Evolutionary conservation across 53 echinoderm and acorn worm genomes (phyloP).

Genomic region (Antedon mediterranea): DNA sequence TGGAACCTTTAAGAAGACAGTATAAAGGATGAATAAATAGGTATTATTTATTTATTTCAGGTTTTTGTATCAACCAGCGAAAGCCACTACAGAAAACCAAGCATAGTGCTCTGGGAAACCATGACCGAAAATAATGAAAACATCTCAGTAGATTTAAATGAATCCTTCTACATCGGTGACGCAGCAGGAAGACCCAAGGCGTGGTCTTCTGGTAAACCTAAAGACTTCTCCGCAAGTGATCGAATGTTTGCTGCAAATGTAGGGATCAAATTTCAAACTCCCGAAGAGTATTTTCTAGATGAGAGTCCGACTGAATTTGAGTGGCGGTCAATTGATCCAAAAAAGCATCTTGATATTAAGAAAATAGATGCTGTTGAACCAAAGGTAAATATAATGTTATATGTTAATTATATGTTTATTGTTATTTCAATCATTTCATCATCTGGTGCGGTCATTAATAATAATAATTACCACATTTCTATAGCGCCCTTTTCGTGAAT

Average conservation of each 20-base stretch:
- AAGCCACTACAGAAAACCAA: slow-evolving; percentile 65
- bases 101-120: slow-evolving; percentile 58
- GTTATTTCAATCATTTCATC: too few species aligned
- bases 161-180: slow-evolving; percentile 74
- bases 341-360: slow-evolving; percentile 23
- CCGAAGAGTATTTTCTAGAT: slow-evolving; percentile 65
- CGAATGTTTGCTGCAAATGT: slow-evolving; percentile 85
- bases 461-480: too few species aligned
- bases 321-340: slow-evolving; percentile 65
- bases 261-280: slow-evolving; percentile 60
- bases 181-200: slow-evolving; percentile 76
- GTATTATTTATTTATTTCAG: slow-evolving; percentile 11
- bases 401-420: too few species aligned
- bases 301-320: slow-evolving; percentile 48
- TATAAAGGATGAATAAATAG: too few species aligned
- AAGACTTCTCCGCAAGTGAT: slow-evolving; percentile 82
- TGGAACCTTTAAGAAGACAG: too few species aligned
- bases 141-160: slow-evolving; percentile 30
- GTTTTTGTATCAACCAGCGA: slow-evolving; percentile 70
- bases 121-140: slow-evolving; percentile 55
- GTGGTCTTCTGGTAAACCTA: slow-evolving; percentile 73
- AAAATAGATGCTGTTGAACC: slow-evolving; percentile 31
- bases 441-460: too few species aligned
- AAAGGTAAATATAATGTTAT: slow-evolving; percentile 18
- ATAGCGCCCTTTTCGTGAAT: too few species aligned